These are phyloP conservation scores for Ispidina picta DNA, from an alignment of 2,797 vertebrate species.

Conservation along the genomic window DNA sequence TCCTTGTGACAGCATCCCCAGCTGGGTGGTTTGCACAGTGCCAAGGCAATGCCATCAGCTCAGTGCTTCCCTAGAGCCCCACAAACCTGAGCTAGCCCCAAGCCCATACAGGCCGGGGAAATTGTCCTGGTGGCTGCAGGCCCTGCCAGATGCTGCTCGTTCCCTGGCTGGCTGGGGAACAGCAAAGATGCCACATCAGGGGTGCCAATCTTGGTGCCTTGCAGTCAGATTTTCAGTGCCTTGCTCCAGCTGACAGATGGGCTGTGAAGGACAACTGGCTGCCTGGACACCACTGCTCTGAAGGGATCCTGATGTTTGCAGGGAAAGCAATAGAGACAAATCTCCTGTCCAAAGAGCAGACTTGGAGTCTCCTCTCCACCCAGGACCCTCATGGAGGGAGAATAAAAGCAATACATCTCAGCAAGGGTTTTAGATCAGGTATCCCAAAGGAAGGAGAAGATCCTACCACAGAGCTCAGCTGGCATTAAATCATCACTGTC, in stretches of 20 bases:
- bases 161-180: neutral
- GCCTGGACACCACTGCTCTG: neutral
- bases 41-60: neutral
- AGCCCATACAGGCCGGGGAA: neutral
- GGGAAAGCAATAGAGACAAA: neutral
- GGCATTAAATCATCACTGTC: neutral
- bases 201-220: neutral
- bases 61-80: neutral
- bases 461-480: neutral
- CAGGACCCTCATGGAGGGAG: neutral
- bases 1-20: neutral
- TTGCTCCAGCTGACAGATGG: neutral
- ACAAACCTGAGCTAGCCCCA: neutral
- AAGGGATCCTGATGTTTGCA: neutral
- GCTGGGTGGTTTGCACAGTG: neutral
- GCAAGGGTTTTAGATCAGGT: neutral
- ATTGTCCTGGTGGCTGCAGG: neutral
- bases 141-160: neutral
- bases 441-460: neutral
- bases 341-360: neutral
- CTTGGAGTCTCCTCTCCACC: neutral
- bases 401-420: neutral
- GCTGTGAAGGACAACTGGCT: neutral
- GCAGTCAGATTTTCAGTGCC: neutral
- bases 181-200: neutral